phyloP scores from a whole-genome alignment of 2,113 vertebrate genomes.

The Callospermophilus lateralis region DNA sequence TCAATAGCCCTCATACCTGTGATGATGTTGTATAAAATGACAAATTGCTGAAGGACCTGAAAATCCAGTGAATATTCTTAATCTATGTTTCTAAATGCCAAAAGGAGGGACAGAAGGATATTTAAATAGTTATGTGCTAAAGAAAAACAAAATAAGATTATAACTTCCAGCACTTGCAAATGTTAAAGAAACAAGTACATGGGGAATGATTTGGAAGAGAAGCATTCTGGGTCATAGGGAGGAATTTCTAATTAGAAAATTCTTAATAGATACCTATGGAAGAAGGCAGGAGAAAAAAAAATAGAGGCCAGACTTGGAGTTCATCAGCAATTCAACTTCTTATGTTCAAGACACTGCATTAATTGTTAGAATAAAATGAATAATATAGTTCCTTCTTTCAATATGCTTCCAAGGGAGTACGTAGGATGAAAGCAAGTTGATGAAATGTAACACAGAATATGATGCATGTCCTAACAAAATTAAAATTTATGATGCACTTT shows the following conservation, averaged over 20 bases:
- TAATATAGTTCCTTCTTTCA: not conserved
- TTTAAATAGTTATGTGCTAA: not conserved
- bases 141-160: not conserved
- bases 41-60: not conserved
- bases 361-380: not conserved
- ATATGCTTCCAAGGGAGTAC: not conserved
- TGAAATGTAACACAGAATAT: not conserved
- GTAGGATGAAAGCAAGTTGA: not conserved
- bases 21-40: not conserved
- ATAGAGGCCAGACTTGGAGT: fast-evolving
- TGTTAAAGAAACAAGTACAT: not conserved
- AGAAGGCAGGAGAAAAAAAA: not conserved
- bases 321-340: not conserved
- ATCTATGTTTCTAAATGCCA: not conserved
- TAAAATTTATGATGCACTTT: not conserved
- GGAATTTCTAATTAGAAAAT: not conserved
- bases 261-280: not conserved
- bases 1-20: not conserved
- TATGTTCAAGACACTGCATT: not conserved
- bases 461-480: not conserved
- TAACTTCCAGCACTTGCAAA: not conserved
- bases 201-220: not conserved
- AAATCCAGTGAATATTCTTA: not conserved
- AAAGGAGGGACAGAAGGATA: not conserved
- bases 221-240: fast-evolving